A percentile compares a stretch with the other conserved stretches of the same genome.
These are phyloP conservation scores for Megaceryle maxima DNA, from an alignment of 2,113 vertebrate species.

Conservation along the genomic window DNA sequence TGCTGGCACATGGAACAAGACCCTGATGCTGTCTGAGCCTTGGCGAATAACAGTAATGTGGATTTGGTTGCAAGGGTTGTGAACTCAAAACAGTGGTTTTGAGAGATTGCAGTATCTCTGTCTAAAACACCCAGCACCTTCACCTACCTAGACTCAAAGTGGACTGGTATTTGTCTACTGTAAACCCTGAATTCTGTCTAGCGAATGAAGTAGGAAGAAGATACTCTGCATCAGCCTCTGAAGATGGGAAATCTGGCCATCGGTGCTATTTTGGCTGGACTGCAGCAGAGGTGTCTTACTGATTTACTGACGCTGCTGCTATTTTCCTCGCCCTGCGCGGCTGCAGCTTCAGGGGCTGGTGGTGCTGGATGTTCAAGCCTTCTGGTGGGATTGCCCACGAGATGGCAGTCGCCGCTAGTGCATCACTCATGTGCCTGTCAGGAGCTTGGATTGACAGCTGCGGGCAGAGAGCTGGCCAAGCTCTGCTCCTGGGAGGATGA, in stretches of 20 bases:
- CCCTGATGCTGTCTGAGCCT: background rate
- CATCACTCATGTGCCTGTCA: background rate
- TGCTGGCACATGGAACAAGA: background rate
- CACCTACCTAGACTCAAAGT: background rate
- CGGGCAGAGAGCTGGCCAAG: background rate
- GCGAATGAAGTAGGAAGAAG: rapidly evolving
- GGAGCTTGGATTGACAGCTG: background rate
- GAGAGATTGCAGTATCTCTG: background rate
- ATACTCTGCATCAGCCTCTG: rapidly evolving
- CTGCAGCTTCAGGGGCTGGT: rapidly evolving
- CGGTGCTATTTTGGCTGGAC: rapidly evolving
- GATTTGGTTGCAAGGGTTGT: background rate
- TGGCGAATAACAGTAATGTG: too few relatives aligned
- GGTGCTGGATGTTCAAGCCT: rapidly evolving
- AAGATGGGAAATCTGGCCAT: rapidly evolving
- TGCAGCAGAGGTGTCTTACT: rapidly evolving
- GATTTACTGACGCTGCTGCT: rapidly evolving
- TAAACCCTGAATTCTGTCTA: background rate
- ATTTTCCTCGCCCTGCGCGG: rapidly evolving
- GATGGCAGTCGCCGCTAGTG: conserved; percentile 68
- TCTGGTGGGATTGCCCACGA: background rate
- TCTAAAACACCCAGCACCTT: background rate
- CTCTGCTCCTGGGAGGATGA: rapidly evolving
- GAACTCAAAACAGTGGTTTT: background rate
- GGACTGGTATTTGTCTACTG: rapidly evolving